Evolutionary conservation across 2,113 vertebrate species (phyloP).

Genomic region (Alexandromys fortis): DNA sequence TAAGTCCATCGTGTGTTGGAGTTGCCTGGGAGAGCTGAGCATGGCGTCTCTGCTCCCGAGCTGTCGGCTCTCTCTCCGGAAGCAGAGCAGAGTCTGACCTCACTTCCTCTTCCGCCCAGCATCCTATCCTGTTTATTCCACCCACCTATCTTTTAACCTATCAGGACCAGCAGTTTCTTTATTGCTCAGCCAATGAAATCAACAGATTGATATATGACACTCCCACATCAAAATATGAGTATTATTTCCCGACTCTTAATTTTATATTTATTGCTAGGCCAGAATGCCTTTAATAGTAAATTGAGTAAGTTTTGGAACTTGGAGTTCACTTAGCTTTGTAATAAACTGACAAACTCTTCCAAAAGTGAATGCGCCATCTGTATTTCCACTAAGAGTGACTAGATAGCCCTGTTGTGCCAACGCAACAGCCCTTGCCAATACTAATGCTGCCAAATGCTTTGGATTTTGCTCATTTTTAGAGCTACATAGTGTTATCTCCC

Average conservation of each 20-base stretch:
- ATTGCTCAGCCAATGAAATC: too few species aligned
- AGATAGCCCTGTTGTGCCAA: background rate
- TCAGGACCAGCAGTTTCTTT: too few species aligned
- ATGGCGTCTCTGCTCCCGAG: too few species aligned
- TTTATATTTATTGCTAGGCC: background rate
- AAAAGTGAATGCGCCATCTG: background rate
- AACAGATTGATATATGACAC: too few species aligned
- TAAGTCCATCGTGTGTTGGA: too few species aligned
- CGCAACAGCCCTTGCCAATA: background rate
- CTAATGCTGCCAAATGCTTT: background rate
- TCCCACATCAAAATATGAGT: too few species aligned
- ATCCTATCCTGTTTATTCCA: too few species aligned
- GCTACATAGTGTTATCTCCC: background rate
- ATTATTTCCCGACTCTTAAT: background rate
- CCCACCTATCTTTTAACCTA: too few species aligned
- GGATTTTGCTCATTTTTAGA: background rate
- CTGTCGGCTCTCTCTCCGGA: too few species aligned
- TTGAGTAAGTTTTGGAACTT: slow-evolving; percentile 4
- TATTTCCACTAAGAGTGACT: background rate
- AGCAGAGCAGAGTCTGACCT: too few species aligned
- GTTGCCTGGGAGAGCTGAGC: too few species aligned
- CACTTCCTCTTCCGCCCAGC: too few species aligned
- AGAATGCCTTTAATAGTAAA: background rate
- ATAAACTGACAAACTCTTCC: background rate
- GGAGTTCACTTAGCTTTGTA: background rate